Conservation (phyloP, 2,888 invertebrate species). For the Tenthredo distinguenda region DNA sequence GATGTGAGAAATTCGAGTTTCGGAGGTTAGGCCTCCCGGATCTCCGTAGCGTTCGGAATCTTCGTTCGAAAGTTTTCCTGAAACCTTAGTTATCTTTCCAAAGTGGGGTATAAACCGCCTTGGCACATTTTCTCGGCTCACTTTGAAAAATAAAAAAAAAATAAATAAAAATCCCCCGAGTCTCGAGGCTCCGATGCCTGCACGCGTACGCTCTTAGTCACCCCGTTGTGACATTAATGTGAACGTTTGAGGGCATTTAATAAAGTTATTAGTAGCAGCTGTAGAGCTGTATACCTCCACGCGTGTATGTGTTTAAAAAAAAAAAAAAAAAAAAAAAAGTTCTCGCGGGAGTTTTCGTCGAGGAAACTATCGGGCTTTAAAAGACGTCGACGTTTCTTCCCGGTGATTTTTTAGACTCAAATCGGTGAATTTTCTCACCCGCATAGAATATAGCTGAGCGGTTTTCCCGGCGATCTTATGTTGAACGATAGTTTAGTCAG, state of each 20-base stretch:
- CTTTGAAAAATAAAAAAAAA: not conserved
- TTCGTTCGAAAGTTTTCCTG: not conserved
- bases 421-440: slow-evolving; percentile 30
- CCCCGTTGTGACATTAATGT: slow-evolving; percentile 69
- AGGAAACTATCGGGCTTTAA: slow-evolving; percentile 59
- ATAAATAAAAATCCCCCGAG: not conserved
- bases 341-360: slow-evolving; percentile 49
- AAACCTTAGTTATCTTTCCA: not conserved
- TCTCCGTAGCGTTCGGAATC: not conserved
- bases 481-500: no score
- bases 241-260: slow-evolving; percentile 70
- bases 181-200: not conserved
- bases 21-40: no score
- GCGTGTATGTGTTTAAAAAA: slow-evolving; percentile 26
- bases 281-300: slow-evolving; percentile 51
- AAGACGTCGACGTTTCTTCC: not conserved
- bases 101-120: not conserved
- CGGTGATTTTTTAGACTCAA: no score
- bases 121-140: not conserved
- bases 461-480: no score
- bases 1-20: no score
- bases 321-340: no score
- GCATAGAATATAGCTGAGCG: not conserved
- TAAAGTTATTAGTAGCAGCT: slow-evolving; percentile 75
- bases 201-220: slow-evolving; percentile 14